Evolutionary conservation across 2,888 invertebrate genomes (phyloP).

Genomic region (Sabatieria punctata): DNA sequence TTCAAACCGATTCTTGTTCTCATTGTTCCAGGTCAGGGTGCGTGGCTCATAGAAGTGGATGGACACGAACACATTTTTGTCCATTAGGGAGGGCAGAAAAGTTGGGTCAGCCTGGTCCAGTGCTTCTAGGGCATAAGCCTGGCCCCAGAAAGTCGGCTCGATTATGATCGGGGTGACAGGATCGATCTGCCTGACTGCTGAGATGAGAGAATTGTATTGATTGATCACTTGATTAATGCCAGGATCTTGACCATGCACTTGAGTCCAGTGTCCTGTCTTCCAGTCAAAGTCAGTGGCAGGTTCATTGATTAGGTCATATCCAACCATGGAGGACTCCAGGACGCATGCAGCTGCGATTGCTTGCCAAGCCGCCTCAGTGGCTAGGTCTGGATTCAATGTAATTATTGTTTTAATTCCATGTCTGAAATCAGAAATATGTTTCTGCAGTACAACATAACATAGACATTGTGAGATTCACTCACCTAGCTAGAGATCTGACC

Average conservation of each 20-base stretch:
- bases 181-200: not conserved
- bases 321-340: no score
- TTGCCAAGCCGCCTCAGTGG: no score
- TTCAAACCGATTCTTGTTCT: not conserved
- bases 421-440: no score
- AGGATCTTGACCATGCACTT: no score
- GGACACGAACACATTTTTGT: not conserved
- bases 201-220: no score
- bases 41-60: not conserved
- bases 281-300: not conserved
- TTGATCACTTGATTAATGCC: no score
- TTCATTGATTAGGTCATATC: not conserved
- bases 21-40: not conserved
- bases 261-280: not conserved
- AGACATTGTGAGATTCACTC: no score
- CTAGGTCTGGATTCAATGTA: no score
- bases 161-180: not conserved
- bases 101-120: not conserved
- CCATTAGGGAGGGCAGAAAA: not conserved
- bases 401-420: no score
- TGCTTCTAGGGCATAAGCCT: not conserved
- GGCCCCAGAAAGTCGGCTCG: not conserved
- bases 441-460: no score
- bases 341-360: no score
- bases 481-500: no score